Evolutionary conservation across 2,113 vertebrate genomes (phyloP).

Genomic region (Ascaphus truei): DNA sequence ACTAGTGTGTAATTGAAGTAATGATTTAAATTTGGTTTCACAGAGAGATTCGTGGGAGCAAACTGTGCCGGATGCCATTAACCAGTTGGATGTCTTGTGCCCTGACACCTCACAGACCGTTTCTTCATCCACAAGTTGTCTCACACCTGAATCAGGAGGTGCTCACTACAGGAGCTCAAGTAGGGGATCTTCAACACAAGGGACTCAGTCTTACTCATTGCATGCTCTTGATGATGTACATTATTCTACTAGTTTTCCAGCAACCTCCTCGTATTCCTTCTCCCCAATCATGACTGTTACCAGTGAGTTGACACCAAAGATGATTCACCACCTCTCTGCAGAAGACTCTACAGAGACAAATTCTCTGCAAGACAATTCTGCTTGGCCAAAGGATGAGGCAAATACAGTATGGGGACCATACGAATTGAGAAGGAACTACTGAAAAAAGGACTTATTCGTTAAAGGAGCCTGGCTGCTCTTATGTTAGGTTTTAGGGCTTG

Average conservation of each 20-base stretch:
- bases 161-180: slow-evolving; percentile 65
- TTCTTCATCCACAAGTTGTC: slow-evolving; percentile 51
- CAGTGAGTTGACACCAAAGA: slow-evolving; percentile 69
- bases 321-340: slow-evolving; percentile 55
- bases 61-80: slow-evolving; percentile 57
- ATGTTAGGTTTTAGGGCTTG: background rate
- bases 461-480: background rate
- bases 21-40: slow-evolving; percentile 17
- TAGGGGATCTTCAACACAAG: slow-evolving; percentile 57
- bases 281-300: slow-evolving; percentile 67
- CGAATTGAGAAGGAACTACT: slow-evolving; percentile 78
- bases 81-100: slow-evolving; percentile 63
- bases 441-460: slow-evolving; percentile 26
- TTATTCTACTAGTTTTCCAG: slow-evolving; percentile 64
- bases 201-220: slow-evolving; percentile 72
- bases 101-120: slow-evolving; percentile 63
- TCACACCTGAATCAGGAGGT: slow-evolving; percentile 55
- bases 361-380: slow-evolving; percentile 50
- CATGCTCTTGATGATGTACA: slow-evolving; percentile 80
- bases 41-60: slow-evolving; percentile 90
- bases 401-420: slow-evolving; percentile 72
- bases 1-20: too few species aligned
- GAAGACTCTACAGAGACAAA: slow-evolving; percentile 51
- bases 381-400: slow-evolving; percentile 80
- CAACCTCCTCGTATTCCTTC: slow-evolving; percentile 61